Percentiles rank a stretch among this genome's conserved stretches.
These are phyloP conservation scores for Apis florea DNA, from an alignment of 1,140 invertebrate genomes.

Conservation along the genomic window DNA sequence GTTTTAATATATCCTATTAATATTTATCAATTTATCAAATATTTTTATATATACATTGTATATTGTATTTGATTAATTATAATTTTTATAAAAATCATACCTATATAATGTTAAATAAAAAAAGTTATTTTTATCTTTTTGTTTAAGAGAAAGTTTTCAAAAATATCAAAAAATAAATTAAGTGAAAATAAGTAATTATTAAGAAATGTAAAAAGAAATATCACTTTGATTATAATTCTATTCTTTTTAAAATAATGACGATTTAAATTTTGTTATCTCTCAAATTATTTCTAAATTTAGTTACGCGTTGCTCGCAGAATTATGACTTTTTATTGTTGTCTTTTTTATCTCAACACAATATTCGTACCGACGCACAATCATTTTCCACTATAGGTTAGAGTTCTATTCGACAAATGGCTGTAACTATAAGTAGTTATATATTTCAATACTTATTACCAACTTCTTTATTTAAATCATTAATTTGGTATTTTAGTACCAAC, in stretches of 20 bases:
- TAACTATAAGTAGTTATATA: not conserved
- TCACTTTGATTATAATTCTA: not conserved
- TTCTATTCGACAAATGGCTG: constrained; percentile 65
- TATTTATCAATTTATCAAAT: not conserved
- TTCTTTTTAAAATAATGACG: not conserved
- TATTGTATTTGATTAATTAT: not conserved
- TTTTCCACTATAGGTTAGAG: constrained; percentile 71
- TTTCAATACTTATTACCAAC: too few relatives aligned
- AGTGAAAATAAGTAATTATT: not conserved
- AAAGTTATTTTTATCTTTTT: not conserved
- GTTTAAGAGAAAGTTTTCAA: not conserved
- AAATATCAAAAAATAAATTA: not conserved
- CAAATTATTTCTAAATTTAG: not conserved
- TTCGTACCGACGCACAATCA: constrained; percentile 66
- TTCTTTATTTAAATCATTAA: too few relatives aligned
- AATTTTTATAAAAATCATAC: not conserved
- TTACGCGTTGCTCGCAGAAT: constrained; percentile 26
- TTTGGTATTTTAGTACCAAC: too few relatives aligned
- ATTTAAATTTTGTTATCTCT: not conserved
- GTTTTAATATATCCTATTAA: not conserved
- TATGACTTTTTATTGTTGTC: constrained; percentile 45
- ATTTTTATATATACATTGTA: not conserved
- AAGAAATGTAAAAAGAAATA: not conserved
- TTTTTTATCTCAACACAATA: constrained; percentile 59
- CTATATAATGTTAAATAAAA: not conserved